Percentiles rank a stretch among this genome's conserved stretches.
Evolutionary conservation across 1,140 invertebrate genomes (phyloP).

Genomic region (Tetragnatha versicolor): DNA sequence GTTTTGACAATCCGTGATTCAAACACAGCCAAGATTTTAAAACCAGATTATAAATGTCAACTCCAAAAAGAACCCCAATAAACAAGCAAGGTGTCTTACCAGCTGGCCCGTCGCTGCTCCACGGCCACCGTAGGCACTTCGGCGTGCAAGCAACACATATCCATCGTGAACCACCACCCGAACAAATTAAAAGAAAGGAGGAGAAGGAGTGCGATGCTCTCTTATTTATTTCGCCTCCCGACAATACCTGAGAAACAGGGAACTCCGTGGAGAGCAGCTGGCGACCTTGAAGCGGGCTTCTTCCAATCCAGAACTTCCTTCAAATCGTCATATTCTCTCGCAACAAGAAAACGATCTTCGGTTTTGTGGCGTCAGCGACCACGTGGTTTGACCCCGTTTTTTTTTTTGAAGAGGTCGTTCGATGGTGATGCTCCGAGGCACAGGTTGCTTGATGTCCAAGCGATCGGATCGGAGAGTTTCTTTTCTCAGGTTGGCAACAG

Average conservation of each 20-base stretch:
- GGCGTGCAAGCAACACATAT: conserved; percentile 27
- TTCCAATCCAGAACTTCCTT: conserved; percentile 6
- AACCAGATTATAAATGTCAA: no score
- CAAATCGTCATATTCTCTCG: not conserved
- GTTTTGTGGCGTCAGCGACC: conserved; percentile 28
- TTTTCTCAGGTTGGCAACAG: no score
- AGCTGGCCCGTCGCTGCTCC: conserved; percentile 32
- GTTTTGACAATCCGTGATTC: no score
- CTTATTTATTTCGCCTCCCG: conserved; percentile 10
- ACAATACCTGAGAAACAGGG: not conserved
- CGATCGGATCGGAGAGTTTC: not conserved
- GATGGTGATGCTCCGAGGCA: conserved; percentile 13
- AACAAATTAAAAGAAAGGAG: not conserved
- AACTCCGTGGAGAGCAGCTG: not conserved
- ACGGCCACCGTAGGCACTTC: conserved; percentile 15
- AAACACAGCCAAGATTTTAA: no score
- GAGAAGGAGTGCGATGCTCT: not conserved
- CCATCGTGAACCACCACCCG: conserved; percentile 11
- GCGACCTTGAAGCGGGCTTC: conserved; percentile 16
- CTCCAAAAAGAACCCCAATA: no score
- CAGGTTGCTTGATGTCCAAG: not conserved
- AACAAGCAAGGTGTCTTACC: conserved; percentile 7
- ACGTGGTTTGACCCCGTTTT: conserved; percentile 48
- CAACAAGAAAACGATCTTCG: conserved; percentile 25
- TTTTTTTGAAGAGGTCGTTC: conserved; percentile 25